Evolutionary conservation across 2,888 invertebrate genomes (phyloP), one percentile per base, ranked within the genome.

Genomic region (Pantelozetes paolii): DNA sequence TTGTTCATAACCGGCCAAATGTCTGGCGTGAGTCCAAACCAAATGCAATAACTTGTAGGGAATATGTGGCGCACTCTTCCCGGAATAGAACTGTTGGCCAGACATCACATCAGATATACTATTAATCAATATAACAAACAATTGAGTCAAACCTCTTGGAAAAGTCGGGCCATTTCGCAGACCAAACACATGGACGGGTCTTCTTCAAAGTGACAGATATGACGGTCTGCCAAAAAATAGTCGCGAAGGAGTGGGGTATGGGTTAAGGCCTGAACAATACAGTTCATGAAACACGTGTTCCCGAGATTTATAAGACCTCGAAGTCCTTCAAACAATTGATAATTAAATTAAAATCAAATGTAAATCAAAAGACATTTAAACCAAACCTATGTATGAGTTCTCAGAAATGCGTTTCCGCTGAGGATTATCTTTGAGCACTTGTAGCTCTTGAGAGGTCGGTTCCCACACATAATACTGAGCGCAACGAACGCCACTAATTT

Each of bases 251-350:
- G 84, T 1, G 97, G 96, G 3, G 96, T 97, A 82, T 98, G 97
- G 78, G 94, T 94, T 78, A 99, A 83, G 0, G 94, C 92, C 86
- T 94, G 94, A 13, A 98, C 90, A 79, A 98, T 95, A 81, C 95
- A 95, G 83, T 96, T 98, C 94, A 99, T 95, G 82, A 96, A 99
- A 84, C 98, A 99, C 3, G 98, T 98, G 78, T 94, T 91, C 45
- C 98, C 98, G 77, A 99, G 85, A 84, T 99, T 99, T 80, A 96
- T 89, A 74, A 99, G 85, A 0, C 98, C 98, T 73, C 98, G 86
- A 75, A 99, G 85, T 50, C 98, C 89, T 86, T 81, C 54, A 80
- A 81, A 42, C 70, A 30, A 42, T 71, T 70, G 23, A 36, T 64
- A 50, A 54, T 40, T 1, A n/a, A 59, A 64, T 72, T 18, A 15